Percentiles rank a stretch among this genome's conserved stretches.
These are phyloP conservation scores for Tachyglossus aculeatus DNA, from an alignment of 2,797 vertebrate species.

Conservation along the genomic window DNA sequence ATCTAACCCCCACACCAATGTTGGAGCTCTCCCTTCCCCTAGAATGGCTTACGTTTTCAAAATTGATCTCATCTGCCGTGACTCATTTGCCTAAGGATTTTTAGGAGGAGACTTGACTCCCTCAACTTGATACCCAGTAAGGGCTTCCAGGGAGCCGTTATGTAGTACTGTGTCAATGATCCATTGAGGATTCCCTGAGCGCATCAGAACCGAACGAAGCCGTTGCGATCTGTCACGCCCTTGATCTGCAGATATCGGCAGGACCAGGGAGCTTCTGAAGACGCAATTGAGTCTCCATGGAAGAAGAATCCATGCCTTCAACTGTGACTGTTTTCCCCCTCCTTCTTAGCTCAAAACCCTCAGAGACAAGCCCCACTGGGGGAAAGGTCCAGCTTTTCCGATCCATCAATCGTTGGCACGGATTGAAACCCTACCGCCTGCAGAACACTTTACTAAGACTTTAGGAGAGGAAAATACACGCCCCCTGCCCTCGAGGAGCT, in stretches of 20 bases:
- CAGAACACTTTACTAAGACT: too few relatives aligned
- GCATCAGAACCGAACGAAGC: constrained; percentile 82
- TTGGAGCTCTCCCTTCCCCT: constrained; percentile 22
- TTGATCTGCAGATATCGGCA: constrained; percentile 81
- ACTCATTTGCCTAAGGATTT: constrained; percentile 74
- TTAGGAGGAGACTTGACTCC: constrained; percentile 78
- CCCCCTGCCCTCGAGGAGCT: too few relatives aligned
- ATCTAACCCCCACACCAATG: too few relatives aligned
- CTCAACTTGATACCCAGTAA: constrained; percentile 81
- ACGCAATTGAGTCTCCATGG: constrained; percentile 56
- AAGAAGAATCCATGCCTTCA: constrained; percentile 45
- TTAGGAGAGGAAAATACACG: too few relatives aligned
- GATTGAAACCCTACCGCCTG: too few relatives aligned
- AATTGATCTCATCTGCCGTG: constrained; percentile 63
- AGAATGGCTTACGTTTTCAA: constrained; percentile 57
- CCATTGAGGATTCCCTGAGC: constrained; percentile 79
- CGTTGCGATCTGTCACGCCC: constrained; percentile 79
- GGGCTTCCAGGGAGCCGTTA: constrained; percentile 82
- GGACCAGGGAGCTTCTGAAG: constrained; percentile 71
- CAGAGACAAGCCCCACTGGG: too few relatives aligned
- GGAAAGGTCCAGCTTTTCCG: too few relatives aligned
- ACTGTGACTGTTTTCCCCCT: constrained; percentile 15
- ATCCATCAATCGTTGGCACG: too few relatives aligned
- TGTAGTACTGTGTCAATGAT: constrained; percentile 81
- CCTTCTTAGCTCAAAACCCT: constrained; percentile 4